phyloP scores from a whole-genome alignment of 2,888 invertebrate species.

The Alentia gelatinosa region DNA sequence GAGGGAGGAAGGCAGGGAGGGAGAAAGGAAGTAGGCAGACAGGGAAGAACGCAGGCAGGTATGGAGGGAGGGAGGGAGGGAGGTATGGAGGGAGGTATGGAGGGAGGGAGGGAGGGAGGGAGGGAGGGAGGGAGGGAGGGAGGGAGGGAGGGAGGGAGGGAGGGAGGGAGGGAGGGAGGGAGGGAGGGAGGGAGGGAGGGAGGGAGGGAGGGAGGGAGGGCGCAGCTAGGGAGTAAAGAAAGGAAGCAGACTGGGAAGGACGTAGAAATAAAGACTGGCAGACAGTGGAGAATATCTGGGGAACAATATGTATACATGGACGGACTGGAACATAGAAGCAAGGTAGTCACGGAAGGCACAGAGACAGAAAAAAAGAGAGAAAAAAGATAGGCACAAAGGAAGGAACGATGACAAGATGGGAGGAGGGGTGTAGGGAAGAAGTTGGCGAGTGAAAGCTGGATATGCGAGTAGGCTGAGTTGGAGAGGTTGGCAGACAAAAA shows the following conservation, averaged over 20 bases:
- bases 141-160: background rate
- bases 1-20: background rate
- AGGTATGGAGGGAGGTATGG: too few relatives aligned
- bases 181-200: background rate
- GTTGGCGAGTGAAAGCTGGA: background rate
- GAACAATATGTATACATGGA: background rate
- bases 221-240: background rate
- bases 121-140: background rate
- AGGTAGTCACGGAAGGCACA: background rate
- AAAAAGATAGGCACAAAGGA: background rate
- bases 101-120: background rate
- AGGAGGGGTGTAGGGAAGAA: background rate
- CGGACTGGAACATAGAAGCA: background rate
- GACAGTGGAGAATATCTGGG: background rate
- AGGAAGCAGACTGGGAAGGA: background rate
- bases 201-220: background rate
- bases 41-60: too few relatives aligned
- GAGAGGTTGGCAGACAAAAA: background rate
- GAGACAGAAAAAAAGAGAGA: background rate
- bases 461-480: background rate
- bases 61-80: too few relatives aligned
- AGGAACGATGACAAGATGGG: background rate
- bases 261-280: background rate
- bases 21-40: too few relatives aligned
- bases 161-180: background rate